Percentiles rank a stretch among this genome's conserved stretches.
These are phyloP conservation scores for Patella ulyssiponensis DNA, from an alignment of 2,888 invertebrate genomes.

Conservation along the genomic window DNA sequence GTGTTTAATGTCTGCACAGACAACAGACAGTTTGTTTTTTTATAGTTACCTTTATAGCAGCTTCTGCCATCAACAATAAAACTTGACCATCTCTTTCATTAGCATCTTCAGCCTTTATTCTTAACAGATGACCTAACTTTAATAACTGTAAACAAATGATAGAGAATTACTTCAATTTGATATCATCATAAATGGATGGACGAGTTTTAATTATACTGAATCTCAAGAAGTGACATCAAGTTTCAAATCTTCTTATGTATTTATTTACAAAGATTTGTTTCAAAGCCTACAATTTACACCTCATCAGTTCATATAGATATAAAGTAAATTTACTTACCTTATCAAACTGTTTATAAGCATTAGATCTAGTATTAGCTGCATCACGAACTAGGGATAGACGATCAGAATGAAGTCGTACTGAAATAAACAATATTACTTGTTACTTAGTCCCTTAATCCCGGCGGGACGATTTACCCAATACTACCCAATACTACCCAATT, in stretches of 20 bases:
- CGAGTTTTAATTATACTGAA: not conserved
- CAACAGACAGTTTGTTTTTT: not conserved
- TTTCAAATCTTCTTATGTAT: not conserved
- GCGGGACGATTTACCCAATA: no score
- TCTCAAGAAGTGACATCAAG: not conserved
- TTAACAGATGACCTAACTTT: constrained; percentile 78
- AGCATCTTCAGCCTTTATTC: constrained; percentile 76
- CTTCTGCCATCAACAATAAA: constrained; percentile 74
- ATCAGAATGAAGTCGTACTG: constrained; percentile 78
- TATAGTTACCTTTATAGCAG: constrained; percentile 74
- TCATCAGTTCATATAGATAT: not conserved
- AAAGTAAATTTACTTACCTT: constrained; percentile 55
- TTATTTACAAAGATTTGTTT: not conserved
- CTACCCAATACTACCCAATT: no score
- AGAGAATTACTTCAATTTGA: no score
- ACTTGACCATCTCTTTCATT: constrained; percentile 74
- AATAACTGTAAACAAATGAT: constrained; percentile 72
- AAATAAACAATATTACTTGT: constrained; percentile 23
- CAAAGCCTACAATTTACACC: not conserved
- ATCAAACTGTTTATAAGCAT: constrained; percentile 78
- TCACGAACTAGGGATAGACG: constrained; percentile 78
- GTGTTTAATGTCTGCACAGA: no score
- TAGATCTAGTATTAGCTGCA: constrained; percentile 76
- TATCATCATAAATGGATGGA: no score
- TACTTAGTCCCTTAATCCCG: no score